phyloP scores from a whole-genome alignment of 2,888 invertebrate species.

The Lasius fuliginosus region DNA sequence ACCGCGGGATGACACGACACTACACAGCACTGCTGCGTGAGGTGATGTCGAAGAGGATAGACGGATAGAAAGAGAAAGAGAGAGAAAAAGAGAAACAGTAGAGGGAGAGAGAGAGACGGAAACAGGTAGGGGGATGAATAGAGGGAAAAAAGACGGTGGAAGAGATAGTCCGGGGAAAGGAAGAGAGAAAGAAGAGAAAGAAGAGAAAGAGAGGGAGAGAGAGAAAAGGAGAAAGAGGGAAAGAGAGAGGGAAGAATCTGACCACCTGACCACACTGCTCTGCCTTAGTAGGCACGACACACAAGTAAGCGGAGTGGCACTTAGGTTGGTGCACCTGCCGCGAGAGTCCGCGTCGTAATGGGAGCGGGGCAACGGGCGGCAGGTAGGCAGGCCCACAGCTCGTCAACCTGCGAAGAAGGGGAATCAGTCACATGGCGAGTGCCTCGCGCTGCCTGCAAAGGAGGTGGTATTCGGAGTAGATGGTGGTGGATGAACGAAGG shows the following conservation, averaged over 20 bases:
- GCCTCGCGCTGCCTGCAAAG: slow-evolving; percentile 70
- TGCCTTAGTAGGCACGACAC: slow-evolving; percentile 75
- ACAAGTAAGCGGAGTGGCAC: slow-evolving; percentile 83
- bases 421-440: slow-evolving; percentile 86
- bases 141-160: slow-evolving; percentile 41
- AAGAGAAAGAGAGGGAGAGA: slow-evolving; percentile 19
- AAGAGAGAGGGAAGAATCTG: slow-evolving; percentile 75
- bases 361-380: slow-evolving; percentile 86
- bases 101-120: slow-evolving; percentile 46
- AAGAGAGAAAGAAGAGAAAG: slow-evolving; percentile 27
- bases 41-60: slow-evolving; percentile 69
- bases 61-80: slow-evolving; percentile 62
- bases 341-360: slow-evolving; percentile 86
- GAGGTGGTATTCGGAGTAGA: slow-evolving; percentile 71
- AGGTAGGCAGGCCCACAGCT: slow-evolving; percentile 85
- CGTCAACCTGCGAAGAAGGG: slow-evolving; percentile 84
- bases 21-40: slow-evolving; percentile 76
- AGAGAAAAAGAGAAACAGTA: slow-evolving; percentile 12
- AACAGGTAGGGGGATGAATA: slow-evolving; percentile 39
- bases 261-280: slow-evolving; percentile 73
- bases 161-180: slow-evolving; percentile 40
- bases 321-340: slow-evolving; percentile 86
- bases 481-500: slow-evolving; percentile 69
- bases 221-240: slow-evolving; percentile 55
- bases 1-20: slow-evolving; percentile 77